Base-by-base conservation (phyloP, 2,113 vertebrate species). In the Haemorhous mexicanus region DNA sequence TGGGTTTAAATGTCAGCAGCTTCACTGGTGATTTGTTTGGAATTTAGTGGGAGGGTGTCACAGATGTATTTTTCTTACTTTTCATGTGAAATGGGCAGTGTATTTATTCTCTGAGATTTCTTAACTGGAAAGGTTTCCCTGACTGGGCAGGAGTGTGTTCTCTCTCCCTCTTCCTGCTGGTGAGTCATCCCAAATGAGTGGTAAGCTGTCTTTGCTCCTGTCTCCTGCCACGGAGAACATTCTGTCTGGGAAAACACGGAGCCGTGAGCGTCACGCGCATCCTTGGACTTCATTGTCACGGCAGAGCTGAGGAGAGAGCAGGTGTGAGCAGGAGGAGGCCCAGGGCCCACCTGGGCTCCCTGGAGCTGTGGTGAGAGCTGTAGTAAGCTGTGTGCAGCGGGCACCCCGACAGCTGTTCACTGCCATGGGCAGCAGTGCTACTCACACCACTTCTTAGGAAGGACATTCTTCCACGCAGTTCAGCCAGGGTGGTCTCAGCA, bases 231-330 rank as follows among this genome's bases (percentile, higher is more conserved):
- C 17, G 69, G 56, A 82, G 87, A 82, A 64, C n/a, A 13, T 87
- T 95, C 84, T 89, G 84, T 79, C 85, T 96, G 92, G 74, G 47
- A 85, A 69, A 63, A 44, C 39, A 47, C 30, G 22, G 84, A 87
- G 44, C 61, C 12, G 1, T 14, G 35, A 80, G 67, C 2, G 3
- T 52, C 1, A 0, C 9, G 17, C 10, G 0, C 30, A 3, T 58
- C 50, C 52, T n/a, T 35, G 74, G 50, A 7, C 68, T 66, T 44
- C 12, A 9, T 1, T 23, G 28, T 41, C 22, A 1, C 3, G 6
- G 12, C 8, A 30, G 37, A 22, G 47, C 59, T 74, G 81, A 50
- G 43, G 39, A 87, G 80, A 35, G 87, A 77, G 81, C 32, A 10
- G n/a, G 11, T 59, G 80, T 39, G 76, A 78, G 49, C n/a, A 39